Evolutionary conservation across 2,113 vertebrate species (phyloP), one percentile per base, ranked within the genome.

Genomic region (Crotalus viridis): DNA sequence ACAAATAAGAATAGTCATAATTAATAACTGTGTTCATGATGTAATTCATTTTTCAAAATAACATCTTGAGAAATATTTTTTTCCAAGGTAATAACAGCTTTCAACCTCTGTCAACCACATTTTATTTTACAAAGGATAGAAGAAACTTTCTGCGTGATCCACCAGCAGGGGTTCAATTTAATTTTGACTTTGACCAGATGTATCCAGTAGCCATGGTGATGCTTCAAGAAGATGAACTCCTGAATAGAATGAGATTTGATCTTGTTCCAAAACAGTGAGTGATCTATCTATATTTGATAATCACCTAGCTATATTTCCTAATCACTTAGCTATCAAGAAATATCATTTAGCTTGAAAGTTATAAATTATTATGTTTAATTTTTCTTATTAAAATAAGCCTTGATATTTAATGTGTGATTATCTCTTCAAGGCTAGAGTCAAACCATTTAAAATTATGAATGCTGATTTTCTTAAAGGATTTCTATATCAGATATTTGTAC

Each of bases 251-350:
- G 99, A 98, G 99, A 89, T 99, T 99, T 89, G 98, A 99, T 96
- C 98, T 99, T 0, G 99, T 99, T 92, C 99, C 99, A 56, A 99
- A 99, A 97, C 98, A 98, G 99, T 99, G 97, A 99, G 99, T 96
- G 61, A 43, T 89, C 91, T 92, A 22, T 93, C 56, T 28, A 88
- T 43, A 3, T 94, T 28, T 85, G 59, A 21, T 8, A 2, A 74
- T 61, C 26, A 51, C 8, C 8, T 51, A 51, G 48, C 8, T 51
- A 7, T 1, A 51, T 56, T 19, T 43, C 52, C 6, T 26, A n/a
- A 87, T 93, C 92, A 92, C 64, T 92, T 21, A 15, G 52, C 56
- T 0, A 0, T 91, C 56, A 93, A 24, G 93, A 74, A 55, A 91
- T 87, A 52, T 51, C 21, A 24, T 13, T 74, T 64, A 69, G 33